These are phyloP conservation scores for Etheostoma perlongum DNA, from an alignment of 2,797 vertebrate species.

Conservation along the genomic window DNA sequence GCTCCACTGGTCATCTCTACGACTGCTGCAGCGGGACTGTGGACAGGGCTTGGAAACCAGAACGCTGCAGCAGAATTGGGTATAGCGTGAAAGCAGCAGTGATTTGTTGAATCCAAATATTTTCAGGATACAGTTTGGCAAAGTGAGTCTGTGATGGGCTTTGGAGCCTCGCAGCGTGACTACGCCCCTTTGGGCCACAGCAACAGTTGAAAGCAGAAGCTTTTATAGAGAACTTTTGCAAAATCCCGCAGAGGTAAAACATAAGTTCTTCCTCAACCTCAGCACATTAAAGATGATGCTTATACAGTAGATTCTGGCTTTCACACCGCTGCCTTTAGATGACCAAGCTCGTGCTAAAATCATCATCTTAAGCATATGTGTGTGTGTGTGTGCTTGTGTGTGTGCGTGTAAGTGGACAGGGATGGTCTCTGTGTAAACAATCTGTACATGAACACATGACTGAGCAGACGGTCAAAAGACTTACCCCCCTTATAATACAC, in stretches of 20 bases:
- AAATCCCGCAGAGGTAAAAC: conserved; percentile 36
- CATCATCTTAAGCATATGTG: conserved; percentile 19
- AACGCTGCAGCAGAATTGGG: conserved; percentile 30
- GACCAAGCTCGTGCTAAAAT: conserved; percentile 28
- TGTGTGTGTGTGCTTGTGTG: not conserved
- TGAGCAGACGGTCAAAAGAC: conserved; percentile 58
- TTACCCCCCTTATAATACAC: conserved; percentile 23
- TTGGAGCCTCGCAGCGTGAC: conserved; percentile 47
- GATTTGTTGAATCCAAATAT: conserved; percentile 63
- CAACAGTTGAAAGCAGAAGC: conserved; percentile 57
- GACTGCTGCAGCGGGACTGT: conserved; percentile 19
- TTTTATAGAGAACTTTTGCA: conserved; percentile 40
- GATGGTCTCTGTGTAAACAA: conserved; percentile 39
- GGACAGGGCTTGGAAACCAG: conserved; percentile 34
- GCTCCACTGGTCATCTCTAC: conserved; percentile 39
- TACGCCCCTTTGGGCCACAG: conserved; percentile 47
- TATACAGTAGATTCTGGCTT: conserved; percentile 15
- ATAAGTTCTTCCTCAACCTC: conserved; percentile 40
- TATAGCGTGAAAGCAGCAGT: conserved; percentile 39
- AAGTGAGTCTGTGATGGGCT: conserved; percentile 40
- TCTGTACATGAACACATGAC: conserved; percentile 35
- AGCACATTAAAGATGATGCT: conserved; percentile 30
- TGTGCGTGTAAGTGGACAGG: conserved; percentile 48
- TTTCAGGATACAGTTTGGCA: conserved; percentile 54
- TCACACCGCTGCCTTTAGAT: conserved; percentile 33